Evolutionary conservation across 2,797 vertebrate species (phyloP).

Genomic region (Valencia hispanica): DNA sequence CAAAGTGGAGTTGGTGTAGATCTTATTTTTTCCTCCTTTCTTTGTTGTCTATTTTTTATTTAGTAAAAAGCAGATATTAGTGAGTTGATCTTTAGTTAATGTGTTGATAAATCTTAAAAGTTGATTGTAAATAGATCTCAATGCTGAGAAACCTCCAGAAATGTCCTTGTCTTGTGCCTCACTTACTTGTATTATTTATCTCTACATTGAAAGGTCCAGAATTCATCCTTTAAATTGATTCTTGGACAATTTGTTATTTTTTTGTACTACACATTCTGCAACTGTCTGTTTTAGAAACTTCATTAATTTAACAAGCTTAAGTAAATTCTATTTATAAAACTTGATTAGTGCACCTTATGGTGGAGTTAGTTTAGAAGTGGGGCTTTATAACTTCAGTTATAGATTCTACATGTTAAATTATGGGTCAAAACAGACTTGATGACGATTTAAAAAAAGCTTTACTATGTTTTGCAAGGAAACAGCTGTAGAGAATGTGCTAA

Average conservation of each 20-base stretch:
- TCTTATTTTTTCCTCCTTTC: no score
- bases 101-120: no score
- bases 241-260: neutral
- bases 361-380: neutral
- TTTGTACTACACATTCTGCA: neutral
- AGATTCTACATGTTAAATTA: neutral
- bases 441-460: neutral
- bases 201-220: neutral
- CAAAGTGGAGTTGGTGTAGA: no score
- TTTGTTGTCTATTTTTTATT: no score
- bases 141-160: neutral
- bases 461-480: neutral
- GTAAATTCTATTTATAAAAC: neutral
- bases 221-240: neutral
- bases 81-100: no score
- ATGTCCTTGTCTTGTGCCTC: neutral
- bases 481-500: neutral
- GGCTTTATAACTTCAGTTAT: neutral
- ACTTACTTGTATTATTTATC: neutral
- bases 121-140: no score
- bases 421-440: neutral
- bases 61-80: no score
- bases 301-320: neutral
- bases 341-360: neutral
- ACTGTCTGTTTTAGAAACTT: neutral